Conservation (phyloP, 1,140 invertebrate species). For the Leptopilina clavipes region DNA sequence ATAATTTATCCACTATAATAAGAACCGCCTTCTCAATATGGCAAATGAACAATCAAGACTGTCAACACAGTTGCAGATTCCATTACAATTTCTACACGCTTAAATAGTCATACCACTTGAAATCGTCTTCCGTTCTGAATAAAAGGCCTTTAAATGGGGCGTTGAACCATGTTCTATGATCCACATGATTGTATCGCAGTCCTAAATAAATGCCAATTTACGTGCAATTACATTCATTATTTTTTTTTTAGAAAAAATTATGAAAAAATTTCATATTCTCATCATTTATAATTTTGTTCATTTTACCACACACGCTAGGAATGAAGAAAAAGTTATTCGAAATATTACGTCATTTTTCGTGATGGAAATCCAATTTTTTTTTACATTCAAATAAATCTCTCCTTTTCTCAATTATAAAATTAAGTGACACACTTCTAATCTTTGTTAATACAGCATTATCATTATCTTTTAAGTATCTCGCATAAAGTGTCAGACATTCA, state of each 20-base stretch:
- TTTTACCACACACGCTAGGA: no score
- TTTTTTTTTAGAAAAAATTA: no score
- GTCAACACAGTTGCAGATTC: conserved; percentile 19
- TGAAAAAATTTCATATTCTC: no score
- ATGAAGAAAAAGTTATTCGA: no score
- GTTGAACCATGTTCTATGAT: conserved; percentile 60
- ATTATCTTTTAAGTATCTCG: background rate
- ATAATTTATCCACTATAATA: background rate
- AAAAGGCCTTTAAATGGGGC: conserved; percentile 53
- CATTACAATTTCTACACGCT: conserved; percentile 7
- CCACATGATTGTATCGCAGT: conserved; percentile 53
- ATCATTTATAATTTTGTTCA: no score
- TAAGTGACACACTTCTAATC: background rate
- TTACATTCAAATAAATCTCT: no score
- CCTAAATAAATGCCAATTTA: no score
- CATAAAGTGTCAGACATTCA: background rate
- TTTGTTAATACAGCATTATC: background rate
- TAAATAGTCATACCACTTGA: conserved; percentile 49
- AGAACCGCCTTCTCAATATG: background rate
- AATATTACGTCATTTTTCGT: no score
- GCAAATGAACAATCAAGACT: conserved; percentile 24
- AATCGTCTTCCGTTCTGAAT: conserved; percentile 41
- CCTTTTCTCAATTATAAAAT: background rate
- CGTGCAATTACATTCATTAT: background rate
- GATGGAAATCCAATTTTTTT: no score